A percentile compares a stretch with the other conserved stretches of the same genome.
Conservation (phyloP, 1,140 invertebrate species). For the Temnothorax nylanderi region DNA sequence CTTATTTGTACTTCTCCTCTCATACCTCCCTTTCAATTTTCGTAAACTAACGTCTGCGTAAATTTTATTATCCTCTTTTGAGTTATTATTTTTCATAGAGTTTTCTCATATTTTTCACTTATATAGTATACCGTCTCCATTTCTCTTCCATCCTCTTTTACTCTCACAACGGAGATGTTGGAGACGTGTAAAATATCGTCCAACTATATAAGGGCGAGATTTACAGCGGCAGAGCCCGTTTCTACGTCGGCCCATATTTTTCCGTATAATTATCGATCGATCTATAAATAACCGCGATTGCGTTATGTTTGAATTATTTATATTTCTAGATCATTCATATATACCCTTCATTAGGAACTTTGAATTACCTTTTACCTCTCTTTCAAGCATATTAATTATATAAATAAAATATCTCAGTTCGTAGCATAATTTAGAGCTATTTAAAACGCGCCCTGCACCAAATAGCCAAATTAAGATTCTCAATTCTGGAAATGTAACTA, state of each 20-base stretch:
- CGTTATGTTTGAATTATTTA: slow-evolving; percentile 32
- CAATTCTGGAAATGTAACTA: not conserved
- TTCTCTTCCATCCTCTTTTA: not conserved
- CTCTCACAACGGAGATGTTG: not conserved
- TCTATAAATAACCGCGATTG: slow-evolving; percentile 3
- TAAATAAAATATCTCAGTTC: not conserved
- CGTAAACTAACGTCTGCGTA: not conserved
- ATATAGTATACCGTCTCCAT: not conserved
- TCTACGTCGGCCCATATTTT: slow-evolving; percentile 24
- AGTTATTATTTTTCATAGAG: not conserved
- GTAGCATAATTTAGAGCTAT: no score
- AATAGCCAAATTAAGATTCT: not conserved
- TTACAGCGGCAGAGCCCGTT: no score
- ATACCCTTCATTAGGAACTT: not conserved
- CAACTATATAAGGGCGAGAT: not conserved
- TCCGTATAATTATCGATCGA: slow-evolving; percentile 30
- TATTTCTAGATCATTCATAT: slow-evolving; percentile 24
- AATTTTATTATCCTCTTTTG: not conserved
- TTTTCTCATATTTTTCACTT: not conserved
- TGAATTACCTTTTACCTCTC: not conserved
- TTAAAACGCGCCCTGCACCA: not conserved
- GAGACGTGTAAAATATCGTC: slow-evolving; percentile 15
- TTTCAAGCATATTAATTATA: not conserved
- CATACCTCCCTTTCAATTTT: not conserved
- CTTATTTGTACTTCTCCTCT: not conserved